Base-by-base conservation (phyloP, 2,888 invertebrate genomes). In the Megalurothrips usitatus region DNA sequence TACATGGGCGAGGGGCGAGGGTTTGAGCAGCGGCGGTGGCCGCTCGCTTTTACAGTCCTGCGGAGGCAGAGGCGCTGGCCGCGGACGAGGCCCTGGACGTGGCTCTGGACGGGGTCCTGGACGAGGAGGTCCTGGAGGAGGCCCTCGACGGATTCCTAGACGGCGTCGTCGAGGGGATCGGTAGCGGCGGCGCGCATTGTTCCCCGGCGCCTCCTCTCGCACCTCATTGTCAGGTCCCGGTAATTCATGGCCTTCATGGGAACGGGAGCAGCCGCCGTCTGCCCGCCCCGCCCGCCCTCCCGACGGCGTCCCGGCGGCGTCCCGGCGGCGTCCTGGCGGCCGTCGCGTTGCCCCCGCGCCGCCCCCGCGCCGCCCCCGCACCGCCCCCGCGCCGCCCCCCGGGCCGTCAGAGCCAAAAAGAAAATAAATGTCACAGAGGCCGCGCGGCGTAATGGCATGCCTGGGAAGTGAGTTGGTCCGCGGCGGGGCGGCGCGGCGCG, bases 201-300 rank as follows among this genome's bases (percentile, higher is more conserved):
- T 75, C 68, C 68, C 12, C 68, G 6, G 23, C 68, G 23, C n/a
- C 4, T 12, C 52, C 17, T 17, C 52, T 75, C 68, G 68, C 68
- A 75, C 68, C 68, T 75, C 26, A 75, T 75, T 75, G 68, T 75
- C 26, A 26, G 68, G n/a, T 26, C 26, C 10, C 23, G 23, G 23
- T 26, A 75, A 23, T 75, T 75, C 68, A 23, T 26, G 68, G 68
- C 68, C 68, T 75, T 75, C 26, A 4, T 75, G 68, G 68, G 68
- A 75, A 75, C 68, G 68, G 68, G 68, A 26, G 26, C 68, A 19
- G 58, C 58, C 58, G 58, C 58, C 34, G 34, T 19, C 58, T 14
- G 58, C 58, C 52, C 19, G 52, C 52, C 58, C 52, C 19, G 52
- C 52, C 10, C 10, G 52, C 10, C 12, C 52, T 19, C 52, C 12